A percentile compares a stretch with the other conserved stretches of the same genome.
Evolutionary conservation across 2,888 invertebrate species (phyloP).

Genomic region (Tenthredo distinguenda): DNA sequence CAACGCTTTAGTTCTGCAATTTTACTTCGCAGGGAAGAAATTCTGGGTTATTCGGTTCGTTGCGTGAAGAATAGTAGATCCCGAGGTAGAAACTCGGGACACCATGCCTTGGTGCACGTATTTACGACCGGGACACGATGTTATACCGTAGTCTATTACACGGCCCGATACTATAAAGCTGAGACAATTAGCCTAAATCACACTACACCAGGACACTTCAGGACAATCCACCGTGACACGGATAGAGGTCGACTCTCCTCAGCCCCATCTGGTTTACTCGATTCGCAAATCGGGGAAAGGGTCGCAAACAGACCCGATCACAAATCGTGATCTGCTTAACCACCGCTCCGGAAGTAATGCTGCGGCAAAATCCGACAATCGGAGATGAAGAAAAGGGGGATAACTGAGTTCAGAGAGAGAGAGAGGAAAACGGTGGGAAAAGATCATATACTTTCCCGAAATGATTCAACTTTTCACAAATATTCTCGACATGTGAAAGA

Average conservation of each 20-base stretch:
- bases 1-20: neutral
- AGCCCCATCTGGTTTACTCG: neutral
- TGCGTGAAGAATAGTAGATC: neutral
- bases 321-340: slow-evolving; percentile 13
- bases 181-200: slow-evolving; percentile 19
- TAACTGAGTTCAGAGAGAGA: neutral
- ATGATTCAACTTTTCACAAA: neutral
- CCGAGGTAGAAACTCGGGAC: neutral
- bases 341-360: neutral
- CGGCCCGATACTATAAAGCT: neutral
- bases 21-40: neutral
- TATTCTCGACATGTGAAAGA: neutral
- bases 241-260: neutral
- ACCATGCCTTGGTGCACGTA: neutral
- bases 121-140: neutral
- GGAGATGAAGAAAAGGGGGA: neutral
- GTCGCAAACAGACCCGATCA: slow-evolving; percentile 19
- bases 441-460: neutral
- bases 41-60: neutral
- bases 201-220: neutral
- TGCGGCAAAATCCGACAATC: neutral
- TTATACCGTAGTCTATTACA: slow-evolving; percentile 7
- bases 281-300: slow-evolving; percentile 4
- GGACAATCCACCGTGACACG: slow-evolving; percentile 12
- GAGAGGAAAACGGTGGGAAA: neutral